Percentiles rank a stretch among this genome's conserved stretches.
phyloP scores from a whole-genome alignment of 2,113 vertebrate species.

The Zosterops borbonicus region DNA sequence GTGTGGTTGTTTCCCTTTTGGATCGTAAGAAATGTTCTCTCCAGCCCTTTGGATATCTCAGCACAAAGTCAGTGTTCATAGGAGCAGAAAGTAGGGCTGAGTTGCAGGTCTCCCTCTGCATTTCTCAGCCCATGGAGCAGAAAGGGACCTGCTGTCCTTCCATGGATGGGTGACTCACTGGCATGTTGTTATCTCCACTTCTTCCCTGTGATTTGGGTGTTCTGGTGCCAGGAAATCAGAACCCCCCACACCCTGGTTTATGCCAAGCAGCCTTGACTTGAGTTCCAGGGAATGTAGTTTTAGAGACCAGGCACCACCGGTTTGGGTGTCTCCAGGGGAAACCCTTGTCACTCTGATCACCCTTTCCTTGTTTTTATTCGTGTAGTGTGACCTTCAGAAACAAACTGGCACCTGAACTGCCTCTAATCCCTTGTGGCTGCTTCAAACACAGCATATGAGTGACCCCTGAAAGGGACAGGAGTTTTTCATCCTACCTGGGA shows the following conservation, averaged over 20 bases:
- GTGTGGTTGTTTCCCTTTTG: not conserved
- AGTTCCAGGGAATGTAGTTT: slow-evolving; percentile 24
- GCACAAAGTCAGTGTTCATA: slow-evolving; percentile 37
- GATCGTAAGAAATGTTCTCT: not conserved
- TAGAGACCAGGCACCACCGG: not conserved
- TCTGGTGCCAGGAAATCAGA: slow-evolving; percentile 52
- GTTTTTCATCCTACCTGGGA: not conserved
- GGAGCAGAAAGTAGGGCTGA: slow-evolving; percentile 19
- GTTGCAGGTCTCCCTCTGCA: slow-evolving; percentile 38
- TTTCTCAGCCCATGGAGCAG: slow-evolving; percentile 51
- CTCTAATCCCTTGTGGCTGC: not conserved
- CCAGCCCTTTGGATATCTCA: not conserved
- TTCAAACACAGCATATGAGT: not conserved
- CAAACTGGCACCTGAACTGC: not conserved
- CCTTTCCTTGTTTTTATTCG: not conserved
- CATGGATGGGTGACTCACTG: slow-evolving; percentile 60
- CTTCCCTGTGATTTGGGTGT: slow-evolving; percentile 34
- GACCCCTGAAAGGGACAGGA: not conserved
- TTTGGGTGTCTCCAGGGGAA: not conserved
- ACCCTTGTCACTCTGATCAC: not conserved
- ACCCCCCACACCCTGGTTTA: slow-evolving; percentile 4
- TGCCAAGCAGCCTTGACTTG: not conserved
- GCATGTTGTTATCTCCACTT: slow-evolving; percentile 48
- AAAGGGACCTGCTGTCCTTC: slow-evolving; percentile 39
- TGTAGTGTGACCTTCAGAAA: not conserved